Base-by-base conservation (phyloP, 2,888 invertebrate species). In the Desoria tigrina region DNA sequence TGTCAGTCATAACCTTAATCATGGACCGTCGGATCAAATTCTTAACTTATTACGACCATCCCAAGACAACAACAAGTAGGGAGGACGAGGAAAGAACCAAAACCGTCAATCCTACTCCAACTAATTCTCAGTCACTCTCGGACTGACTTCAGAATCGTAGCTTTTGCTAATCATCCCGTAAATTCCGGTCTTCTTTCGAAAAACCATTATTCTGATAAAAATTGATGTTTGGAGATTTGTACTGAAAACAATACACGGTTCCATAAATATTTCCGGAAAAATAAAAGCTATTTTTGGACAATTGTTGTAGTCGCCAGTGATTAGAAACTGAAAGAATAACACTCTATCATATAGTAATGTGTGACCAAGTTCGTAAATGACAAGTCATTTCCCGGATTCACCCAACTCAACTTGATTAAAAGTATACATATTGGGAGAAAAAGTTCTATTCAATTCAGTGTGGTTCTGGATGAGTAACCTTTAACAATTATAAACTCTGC, bases 331-430 rank as follows among this genome's bases (percentile, higher is more conserved):
- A 16, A 39, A 39, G 16, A 39, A 39, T 39, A 16, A 39, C 16
- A 11, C 39, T 16, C 39, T 39, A 39, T 26, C 7, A 55, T n/a
- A 55, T 16, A 24, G 24, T 14, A 24, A 24, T 51, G 51, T 54
- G 54, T 32, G 54, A 54, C 28, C 6, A 51, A 18, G 9, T 49
- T 7, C 11, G 6, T 51, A 18, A 51, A 26, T 51, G 51, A 24
- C 51, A 65, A 74, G 74, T 74, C 74, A 74, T 72, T 74, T 74
- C 74, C 74, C 74, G 74, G 74, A 74, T 69, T 72, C 72, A 72
- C 69, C 71, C 71, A 73, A 57, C 49, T 64, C 65, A 63, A 37
- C 49, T 23, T n/a, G 26, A 55, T 61, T 45, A 45, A 3, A n/a
- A n/a, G n/a, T n/a, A n/a, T n/a, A n/a, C n/a, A n/a, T 45, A 45